These are phyloP conservation scores for Taurulus bubalis DNA, from an alignment of 2,113 vertebrate species.

Conservation along the genomic window DNA sequence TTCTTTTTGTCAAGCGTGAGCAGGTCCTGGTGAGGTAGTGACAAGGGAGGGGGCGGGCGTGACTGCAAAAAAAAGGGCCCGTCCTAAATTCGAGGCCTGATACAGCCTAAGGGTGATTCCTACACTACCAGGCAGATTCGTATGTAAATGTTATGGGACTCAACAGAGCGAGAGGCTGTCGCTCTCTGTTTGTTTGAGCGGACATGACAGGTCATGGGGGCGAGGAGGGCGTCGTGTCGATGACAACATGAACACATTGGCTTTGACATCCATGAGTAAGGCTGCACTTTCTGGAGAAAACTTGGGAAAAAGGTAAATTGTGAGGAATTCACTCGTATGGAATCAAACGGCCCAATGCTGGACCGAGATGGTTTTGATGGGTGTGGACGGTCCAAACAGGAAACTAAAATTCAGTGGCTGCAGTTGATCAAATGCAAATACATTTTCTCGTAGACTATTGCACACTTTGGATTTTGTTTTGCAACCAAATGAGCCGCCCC, in stretches of 20 bases:
- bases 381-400: not conserved
- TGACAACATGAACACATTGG: slow-evolving; percentile 51
- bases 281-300: slow-evolving; percentile 3
- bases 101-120: slow-evolving; percentile 76
- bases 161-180: slow-evolving; percentile 76
- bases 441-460: too few species aligned
- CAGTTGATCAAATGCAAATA: not conserved
- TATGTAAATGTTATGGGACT: slow-evolving; percentile 83
- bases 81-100: slow-evolving; percentile 77
- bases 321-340: not conserved
- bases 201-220: slow-evolving; percentile 66
- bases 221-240: slow-evolving; percentile 39
- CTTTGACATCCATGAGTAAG: slow-evolving; percentile 41
- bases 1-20: slow-evolving; percentile 74
- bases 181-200: slow-evolving; percentile 63
- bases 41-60: slow-evolving; percentile 51
- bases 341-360: not conserved
- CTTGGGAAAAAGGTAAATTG: not conserved
- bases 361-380: not conserved
- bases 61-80: slow-evolving; percentile 44
- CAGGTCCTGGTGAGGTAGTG: slow-evolving; percentile 71
- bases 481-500: not conserved
- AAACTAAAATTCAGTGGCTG: not conserved
- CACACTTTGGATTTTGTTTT: not conserved
- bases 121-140: slow-evolving; percentile 71